A percentile compares a stretch with the other conserved stretches of the same genome.
These are phyloP conservation scores for Drosophila melanosoma DNA, from an alignment of 2,888 invertebrate genomes.

Conservation along the genomic window DNA sequence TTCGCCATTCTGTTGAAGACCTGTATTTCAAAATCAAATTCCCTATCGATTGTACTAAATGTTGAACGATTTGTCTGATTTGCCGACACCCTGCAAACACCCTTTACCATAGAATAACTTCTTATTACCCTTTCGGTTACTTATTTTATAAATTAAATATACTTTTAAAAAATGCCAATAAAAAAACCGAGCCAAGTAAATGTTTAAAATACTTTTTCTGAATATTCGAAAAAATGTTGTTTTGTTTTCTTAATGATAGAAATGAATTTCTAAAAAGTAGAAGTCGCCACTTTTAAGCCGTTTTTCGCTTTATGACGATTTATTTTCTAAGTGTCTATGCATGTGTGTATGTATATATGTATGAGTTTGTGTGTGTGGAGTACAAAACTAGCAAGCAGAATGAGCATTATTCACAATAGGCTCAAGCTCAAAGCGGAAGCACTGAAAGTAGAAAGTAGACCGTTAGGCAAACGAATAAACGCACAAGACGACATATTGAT, in stretches of 20 bases:
- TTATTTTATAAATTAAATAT: not conserved
- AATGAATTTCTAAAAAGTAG: too few relatives aligned
- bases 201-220: not conserved
- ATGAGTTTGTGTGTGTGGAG: not conserved
- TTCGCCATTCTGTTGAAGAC: too few relatives aligned
- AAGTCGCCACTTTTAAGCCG: too few relatives aligned
- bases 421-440: conserved; percentile 50
- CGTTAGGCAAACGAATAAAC: conserved; percentile 27
- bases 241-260: too few relatives aligned
- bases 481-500: conserved; percentile 65
- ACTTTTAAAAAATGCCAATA: not conserved
- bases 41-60: too few relatives aligned
- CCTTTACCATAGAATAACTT: not conserved
- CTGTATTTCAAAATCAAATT: too few relatives aligned
- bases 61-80: too few relatives aligned
- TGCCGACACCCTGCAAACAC: too few relatives aligned
- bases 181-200: not conserved
- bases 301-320: too few relatives aligned
- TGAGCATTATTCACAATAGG: conserved; percentile 51
- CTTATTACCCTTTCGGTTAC: not conserved
- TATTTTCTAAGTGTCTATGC: not conserved
- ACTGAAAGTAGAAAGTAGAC: conserved; percentile 43
- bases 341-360: not conserved
- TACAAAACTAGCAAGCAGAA: conserved; percentile 37
- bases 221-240: not conserved